A percentile compares a stretch with the other conserved stretches of the same genome.
Evolutionary conservation across 2,888 invertebrate species (phyloP).

Genomic region (Rhorus exstirpatorius): DNA sequence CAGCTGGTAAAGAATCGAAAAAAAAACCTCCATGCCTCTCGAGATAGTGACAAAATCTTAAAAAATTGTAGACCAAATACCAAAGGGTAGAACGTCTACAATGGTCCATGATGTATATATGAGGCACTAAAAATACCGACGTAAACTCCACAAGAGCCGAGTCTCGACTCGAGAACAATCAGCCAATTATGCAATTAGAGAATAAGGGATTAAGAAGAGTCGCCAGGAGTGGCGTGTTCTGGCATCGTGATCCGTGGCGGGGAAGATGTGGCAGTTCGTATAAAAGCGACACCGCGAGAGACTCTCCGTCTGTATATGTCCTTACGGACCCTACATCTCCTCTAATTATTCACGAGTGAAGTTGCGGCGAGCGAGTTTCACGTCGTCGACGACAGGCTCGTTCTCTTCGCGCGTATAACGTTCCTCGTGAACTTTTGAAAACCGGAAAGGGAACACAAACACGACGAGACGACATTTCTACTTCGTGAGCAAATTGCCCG

Average conservation of each 20-base stretch:
- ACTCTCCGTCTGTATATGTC: conserved; percentile 18
- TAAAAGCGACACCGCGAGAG: conserved; percentile 47
- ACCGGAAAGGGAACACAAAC: conserved; percentile 73
- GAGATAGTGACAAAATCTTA: no score
- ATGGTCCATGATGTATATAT: no score
- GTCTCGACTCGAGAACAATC: conserved; percentile 44
- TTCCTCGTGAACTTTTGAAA: conserved; percentile 73
- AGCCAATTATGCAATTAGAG: conserved; percentile 62
- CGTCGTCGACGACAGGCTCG: conserved; percentile 59
- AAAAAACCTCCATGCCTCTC: no score
- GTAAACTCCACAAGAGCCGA: conserved; percentile 41
- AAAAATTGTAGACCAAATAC: no score
- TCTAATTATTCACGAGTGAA: conserved; percentile 81
- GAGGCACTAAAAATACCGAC: not conserved
- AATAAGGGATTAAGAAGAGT: conserved; percentile 58
- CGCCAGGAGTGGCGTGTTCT: conserved; percentile 50
- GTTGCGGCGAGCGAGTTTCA: conserved; percentile 76
- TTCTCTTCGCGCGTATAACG: conserved; percentile 46
- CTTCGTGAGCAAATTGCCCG: conserved; percentile 75
- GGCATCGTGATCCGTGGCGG: conserved; percentile 59
- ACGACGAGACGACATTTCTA: conserved; percentile 61
- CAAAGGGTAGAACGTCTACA: no score
- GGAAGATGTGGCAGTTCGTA: conserved; percentile 40
- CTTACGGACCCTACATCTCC: conserved; percentile 44
- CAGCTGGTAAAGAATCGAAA: no score